A percentile compares a stretch with the other conserved stretches of the same genome.
Conservation (phyloP, 2,888 invertebrate genomes). For the Platycheirus rosarum region DNA sequence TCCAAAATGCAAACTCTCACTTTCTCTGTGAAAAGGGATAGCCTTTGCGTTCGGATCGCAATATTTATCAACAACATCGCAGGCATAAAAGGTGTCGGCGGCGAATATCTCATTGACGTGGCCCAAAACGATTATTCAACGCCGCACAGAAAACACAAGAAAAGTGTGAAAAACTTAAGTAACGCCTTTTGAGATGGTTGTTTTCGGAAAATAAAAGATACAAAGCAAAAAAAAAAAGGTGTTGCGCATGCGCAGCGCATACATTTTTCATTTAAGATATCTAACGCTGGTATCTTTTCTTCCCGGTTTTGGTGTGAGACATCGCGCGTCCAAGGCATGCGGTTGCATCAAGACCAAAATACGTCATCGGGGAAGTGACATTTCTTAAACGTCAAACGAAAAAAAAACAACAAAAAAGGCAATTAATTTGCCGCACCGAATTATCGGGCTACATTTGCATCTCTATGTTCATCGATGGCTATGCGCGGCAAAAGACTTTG, state of each 20-base stretch:
- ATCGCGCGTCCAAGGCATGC: conserved; percentile 9
- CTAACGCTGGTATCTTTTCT: conserved; percentile 68
- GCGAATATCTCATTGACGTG: conserved; percentile 8
- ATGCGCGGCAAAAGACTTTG: neutral
- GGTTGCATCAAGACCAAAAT: conserved; percentile 22
- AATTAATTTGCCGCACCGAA: conserved; percentile 63
- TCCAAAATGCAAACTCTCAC: conserved; percentile 69
- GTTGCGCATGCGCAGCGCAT: conserved; percentile 41
- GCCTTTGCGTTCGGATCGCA: conserved; percentile 10
- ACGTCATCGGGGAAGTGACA: conserved; percentile 49
- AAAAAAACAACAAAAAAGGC: conserved; percentile 55
- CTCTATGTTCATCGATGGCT: conserved; percentile 14
- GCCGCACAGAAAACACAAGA: neutral
- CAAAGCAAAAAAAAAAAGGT: conserved; percentile 12
- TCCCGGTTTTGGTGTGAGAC: conserved; percentile 56
- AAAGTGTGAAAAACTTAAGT: conserved; percentile 69
- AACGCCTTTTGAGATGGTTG: conserved; percentile 53
- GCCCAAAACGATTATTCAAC: conserved; percentile 33
- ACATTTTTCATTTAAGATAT: conserved; percentile 69
- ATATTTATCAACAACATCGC: conserved; percentile 34
- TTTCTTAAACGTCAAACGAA: conserved; percentile 10
- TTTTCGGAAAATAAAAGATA: neutral
- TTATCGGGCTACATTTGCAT: conserved; percentile 46
- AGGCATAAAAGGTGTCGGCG: conserved; percentile 30
- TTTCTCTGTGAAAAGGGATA: conserved; percentile 64